These are phyloP conservation scores for Bimastos eiseni DNA, from an alignment of 2,888 invertebrate species.

Conservation along the genomic window DNA sequence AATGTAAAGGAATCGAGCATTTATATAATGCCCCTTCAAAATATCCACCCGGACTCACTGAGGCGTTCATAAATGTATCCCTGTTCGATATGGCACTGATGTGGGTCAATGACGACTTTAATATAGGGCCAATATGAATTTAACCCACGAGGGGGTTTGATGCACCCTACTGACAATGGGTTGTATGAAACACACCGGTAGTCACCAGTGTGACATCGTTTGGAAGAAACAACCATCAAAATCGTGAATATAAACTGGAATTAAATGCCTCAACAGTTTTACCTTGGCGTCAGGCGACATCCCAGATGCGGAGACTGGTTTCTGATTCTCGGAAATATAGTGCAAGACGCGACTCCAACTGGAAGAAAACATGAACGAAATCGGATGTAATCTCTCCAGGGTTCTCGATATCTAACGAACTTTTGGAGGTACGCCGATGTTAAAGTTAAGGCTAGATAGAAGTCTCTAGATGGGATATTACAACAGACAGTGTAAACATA, in stretches of 20 bases:
- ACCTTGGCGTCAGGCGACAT: constrained; percentile 31
- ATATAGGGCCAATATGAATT: too few relatives aligned
- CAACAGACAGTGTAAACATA: too few relatives aligned
- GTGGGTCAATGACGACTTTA: background rate
- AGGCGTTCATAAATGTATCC: background rate
- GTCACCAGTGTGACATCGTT: background rate
- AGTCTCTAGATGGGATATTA: too few relatives aligned
- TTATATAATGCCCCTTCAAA: too few relatives aligned
- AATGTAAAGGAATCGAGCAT: too few relatives aligned
- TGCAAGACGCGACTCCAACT: constrained; percentile 83
- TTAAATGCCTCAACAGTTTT: background rate
- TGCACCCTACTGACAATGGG: too few relatives aligned
- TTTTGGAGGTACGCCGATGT: too few relatives aligned
- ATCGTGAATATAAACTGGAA: background rate
- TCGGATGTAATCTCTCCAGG: background rate
- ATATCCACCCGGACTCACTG: too few relatives aligned
- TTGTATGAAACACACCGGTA: background rate
- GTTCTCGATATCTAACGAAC: background rate
- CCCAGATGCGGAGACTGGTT: constrained; percentile 18
- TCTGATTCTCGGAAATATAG: constrained; percentile 69
- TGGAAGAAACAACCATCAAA: background rate
- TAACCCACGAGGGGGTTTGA: too few relatives aligned
- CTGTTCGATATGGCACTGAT: background rate
- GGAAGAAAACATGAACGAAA: constrained; percentile 33
- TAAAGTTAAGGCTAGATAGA: too few relatives aligned